Evolutionary conservation across 2,888 invertebrate species (phyloP), one percentile per base, ranked within the genome.

Genomic region (Baronia brevicornis): DNA sequence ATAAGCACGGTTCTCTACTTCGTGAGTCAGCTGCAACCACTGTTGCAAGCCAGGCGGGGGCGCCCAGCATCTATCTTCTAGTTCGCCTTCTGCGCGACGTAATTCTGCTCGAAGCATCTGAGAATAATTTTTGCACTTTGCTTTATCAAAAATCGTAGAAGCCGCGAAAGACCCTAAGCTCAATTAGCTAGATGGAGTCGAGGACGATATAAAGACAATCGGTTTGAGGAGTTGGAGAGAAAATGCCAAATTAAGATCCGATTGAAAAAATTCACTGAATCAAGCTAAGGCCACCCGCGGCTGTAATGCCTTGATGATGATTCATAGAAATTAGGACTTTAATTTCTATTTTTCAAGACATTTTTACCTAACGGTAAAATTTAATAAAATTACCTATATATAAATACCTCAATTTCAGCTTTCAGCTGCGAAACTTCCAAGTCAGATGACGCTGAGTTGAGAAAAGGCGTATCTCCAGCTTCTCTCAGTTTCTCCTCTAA

Each of bases 11-110:
- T 95, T 93, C 77, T 99, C 99, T 37, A 96, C 87, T 84, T 99
- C 98, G 72, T 98, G 96, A 0, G 98, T 98, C 28, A 96, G 85
- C 65, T 98, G 97, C 7, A 99, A 82, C 96, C 98, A 97, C 44
- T 94, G 93, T 62, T 98, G 98, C 3, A 98, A 84, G 2, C 94
- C 94, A 1, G 89, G 86, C 0, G 96, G 95, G 1, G 97, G 95
- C 10, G 93, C 90, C 94, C 95, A 95, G 64, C 94, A 94, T 34
- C 94, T 87, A 63, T 94, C 94, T 54, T 95, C 95, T 21, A 96
- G 79, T 75, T 96, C 96, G 31, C 93, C 93, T 72, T 97, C 96
- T 0, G 96, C 95, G 6, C 95, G 87, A 46, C 92, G 90, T 10
- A 97, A 80, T 55, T 96, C 95, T 11, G 87, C 87, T 39, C 95